phyloP scores from a whole-genome alignment of 2,888 invertebrate genomes.

The Sylvicola fuscatus region DNA sequence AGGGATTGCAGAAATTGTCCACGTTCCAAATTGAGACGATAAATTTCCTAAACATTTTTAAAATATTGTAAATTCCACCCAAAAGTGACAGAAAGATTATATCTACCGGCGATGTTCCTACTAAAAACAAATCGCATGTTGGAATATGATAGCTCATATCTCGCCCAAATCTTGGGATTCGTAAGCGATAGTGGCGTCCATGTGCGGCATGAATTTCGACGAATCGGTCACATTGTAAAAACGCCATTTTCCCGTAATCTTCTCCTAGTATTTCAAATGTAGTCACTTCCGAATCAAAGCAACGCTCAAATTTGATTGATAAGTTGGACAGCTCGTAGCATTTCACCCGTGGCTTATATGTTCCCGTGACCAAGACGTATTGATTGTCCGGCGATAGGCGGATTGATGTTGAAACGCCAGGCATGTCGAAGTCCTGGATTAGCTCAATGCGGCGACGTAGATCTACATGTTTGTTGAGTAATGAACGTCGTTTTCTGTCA shows the following conservation, averaged over 20 bases:
- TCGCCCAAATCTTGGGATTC: constrained; percentile 90
- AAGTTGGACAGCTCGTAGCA: constrained; percentile 93
- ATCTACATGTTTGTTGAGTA: constrained; percentile 78
- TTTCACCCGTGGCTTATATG: constrained; percentile 88
- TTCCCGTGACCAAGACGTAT: constrained; percentile 80
- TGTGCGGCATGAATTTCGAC: constrained; percentile 91
- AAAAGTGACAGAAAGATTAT: neutral
- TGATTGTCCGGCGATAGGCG: constrained; percentile 78
- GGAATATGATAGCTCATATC: constrained; percentile 82
- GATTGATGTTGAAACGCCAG: constrained; percentile 71
- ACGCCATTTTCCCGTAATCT: constrained; percentile 79
- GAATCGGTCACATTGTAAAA: constrained; percentile 72
- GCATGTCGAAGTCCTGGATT: constrained; percentile 99
- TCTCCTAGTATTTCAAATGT: constrained; percentile 83
- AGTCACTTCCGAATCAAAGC: constrained; percentile 93
- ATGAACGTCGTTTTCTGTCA: constrained; percentile 57
- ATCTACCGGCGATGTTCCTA: constrained; percentile 61
- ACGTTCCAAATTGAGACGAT: constrained; percentile 83
- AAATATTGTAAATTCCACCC: neutral
- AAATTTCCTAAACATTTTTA: constrained; percentile 54
- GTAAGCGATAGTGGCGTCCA: constrained; percentile 72
- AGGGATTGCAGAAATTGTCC: constrained; percentile 85
- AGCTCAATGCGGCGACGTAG: constrained; percentile 80
- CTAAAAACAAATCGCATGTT: constrained; percentile 81
- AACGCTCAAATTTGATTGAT: constrained; percentile 93